A percentile compares a stretch with the other conserved stretches of the same genome.
Evolutionary conservation across 2,888 invertebrate species (phyloP).

Genomic region (Thecocarcelia acutangulata): DNA sequence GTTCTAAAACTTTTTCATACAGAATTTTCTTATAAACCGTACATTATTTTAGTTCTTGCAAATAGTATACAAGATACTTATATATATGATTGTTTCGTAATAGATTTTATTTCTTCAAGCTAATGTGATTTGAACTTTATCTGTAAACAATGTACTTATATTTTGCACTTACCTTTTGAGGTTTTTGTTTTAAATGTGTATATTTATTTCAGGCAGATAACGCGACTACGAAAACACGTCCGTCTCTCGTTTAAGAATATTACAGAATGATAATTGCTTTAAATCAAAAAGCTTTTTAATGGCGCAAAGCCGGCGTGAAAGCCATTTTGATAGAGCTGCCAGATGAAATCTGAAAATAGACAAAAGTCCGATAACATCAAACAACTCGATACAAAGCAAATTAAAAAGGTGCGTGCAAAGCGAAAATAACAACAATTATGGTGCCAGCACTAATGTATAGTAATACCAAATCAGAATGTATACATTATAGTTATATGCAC

Average conservation of each 20-base stretch:
- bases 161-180: conserved; percentile 26
- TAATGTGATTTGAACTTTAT: not conserved
- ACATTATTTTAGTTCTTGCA: too few relatives aligned
- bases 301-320: conserved; percentile 25
- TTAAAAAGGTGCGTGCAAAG: too few relatives aligned
- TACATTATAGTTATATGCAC: too few relatives aligned
- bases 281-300: conserved; percentile 11
- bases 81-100: not conserved
- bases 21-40: too few relatives aligned
- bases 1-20: conserved; percentile 50
- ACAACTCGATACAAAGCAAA: too few relatives aligned
- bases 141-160: not conserved
- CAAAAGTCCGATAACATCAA: too few relatives aligned
- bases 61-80: too few relatives aligned
- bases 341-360: too few relatives aligned
- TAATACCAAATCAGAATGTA: too few relatives aligned
- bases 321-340: too few relatives aligned
- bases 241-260: conserved; percentile 32
- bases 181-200: not conserved
- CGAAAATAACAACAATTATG: too few relatives aligned
- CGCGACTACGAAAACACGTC: conserved; percentile 23
- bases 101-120: not conserved
- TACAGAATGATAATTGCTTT: conserved; percentile 40
- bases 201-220: not conserved
- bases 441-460: too few relatives aligned